Evolutionary conservation across 2,797 vertebrate species (phyloP).

Genomic region (Bucorvus abyssinicus): DNA sequence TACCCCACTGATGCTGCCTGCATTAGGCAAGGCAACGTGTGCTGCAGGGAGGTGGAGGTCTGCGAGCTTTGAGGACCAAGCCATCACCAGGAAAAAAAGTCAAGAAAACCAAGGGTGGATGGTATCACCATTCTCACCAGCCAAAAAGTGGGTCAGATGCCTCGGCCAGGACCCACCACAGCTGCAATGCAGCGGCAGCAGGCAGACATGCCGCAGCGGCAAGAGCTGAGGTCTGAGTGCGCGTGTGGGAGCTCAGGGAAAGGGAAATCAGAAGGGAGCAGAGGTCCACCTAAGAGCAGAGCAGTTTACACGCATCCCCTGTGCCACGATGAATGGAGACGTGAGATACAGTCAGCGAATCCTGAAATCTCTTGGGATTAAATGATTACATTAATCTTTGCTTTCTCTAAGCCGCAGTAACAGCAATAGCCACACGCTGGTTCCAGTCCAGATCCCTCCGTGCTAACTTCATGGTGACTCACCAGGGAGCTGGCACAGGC

Average conservation of each 20-base stretch:
- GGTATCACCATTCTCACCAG: neutral
- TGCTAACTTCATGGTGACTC: neutral
- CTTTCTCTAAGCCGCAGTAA: conserved; percentile 24
- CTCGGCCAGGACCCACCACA: neutral
- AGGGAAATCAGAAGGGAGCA: neutral
- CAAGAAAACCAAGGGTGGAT: neutral
- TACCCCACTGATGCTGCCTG: neutral
- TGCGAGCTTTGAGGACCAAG: accelerated
- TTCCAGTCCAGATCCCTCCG: conserved; percentile 4
- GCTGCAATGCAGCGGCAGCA: accelerated
- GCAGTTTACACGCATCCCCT: neutral
- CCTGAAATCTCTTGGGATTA: conserved; percentile 45
- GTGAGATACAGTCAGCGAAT: conserved; percentile 18
- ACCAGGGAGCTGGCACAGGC: accelerated
- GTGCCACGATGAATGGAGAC: conserved; percentile 1
- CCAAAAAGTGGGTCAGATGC: neutral
- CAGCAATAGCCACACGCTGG: conserved; percentile 23
- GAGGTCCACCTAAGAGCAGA: neutral
- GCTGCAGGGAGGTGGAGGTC: neutral
- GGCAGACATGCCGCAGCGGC: neutral
- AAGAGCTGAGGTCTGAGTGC: neutral
- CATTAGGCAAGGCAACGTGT: accelerated
- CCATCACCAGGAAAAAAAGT: neutral
- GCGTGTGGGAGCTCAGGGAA: neutral
- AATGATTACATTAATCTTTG: conserved; percentile 65